Percentiles rank a stretch among this genome's conserved stretches.
Conservation (phyloP, 2,113 vertebrate species). For the Sceloporus tristichus region DNA sequence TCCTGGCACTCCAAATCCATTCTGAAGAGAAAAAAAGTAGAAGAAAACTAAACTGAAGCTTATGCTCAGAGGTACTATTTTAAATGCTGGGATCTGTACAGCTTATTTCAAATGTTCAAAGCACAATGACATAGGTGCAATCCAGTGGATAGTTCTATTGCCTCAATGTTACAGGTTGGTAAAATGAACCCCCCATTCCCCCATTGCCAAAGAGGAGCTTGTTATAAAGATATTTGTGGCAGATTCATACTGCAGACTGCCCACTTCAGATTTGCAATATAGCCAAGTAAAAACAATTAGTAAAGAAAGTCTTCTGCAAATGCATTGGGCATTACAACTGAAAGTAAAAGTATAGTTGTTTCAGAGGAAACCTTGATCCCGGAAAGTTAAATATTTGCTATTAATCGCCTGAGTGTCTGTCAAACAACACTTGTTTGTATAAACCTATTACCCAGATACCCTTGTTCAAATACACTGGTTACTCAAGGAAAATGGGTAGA, state of each 20-base stretch:
- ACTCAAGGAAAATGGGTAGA: neutral
- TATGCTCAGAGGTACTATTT: neutral
- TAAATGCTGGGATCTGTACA: neutral
- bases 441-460: neutral
- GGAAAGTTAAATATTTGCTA: conserved; percentile 21
- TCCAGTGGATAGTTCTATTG: too few species aligned
- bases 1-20: neutral
- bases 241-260: neutral
- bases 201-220: neutral
- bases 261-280: neutral
- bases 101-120: neutral
- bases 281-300: neutral
- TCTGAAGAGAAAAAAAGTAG: neutral
- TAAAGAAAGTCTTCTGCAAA: neutral
- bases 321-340: neutral
- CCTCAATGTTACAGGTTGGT: neutral
- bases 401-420: neutral
- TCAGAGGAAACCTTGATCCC: neutral
- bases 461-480: neutral
- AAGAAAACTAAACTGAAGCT: neutral
- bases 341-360: neutral
- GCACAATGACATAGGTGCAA: neutral
- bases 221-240: neutral
- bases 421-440: neutral
- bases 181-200: neutral